Conservation (phyloP, 2,113 vertebrate species). For the Pygoscelis antarcticus region DNA sequence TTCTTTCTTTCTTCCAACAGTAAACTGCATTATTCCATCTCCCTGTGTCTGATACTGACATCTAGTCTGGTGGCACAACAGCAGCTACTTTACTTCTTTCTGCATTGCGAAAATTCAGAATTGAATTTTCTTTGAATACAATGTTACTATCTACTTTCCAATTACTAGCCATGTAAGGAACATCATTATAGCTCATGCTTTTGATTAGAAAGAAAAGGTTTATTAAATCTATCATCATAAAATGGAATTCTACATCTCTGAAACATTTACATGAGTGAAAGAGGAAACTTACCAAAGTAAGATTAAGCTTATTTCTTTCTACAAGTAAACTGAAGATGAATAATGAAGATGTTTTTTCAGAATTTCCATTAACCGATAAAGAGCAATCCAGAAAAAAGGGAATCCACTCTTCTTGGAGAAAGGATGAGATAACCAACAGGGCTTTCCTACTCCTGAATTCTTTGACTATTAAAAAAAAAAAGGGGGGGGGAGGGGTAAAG, state of each 20-base stretch:
- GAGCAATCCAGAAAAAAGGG: neutral
- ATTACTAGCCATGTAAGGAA: neutral
- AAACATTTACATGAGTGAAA: neutral
- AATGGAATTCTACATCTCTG: neutral
- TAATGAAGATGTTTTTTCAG: neutral
- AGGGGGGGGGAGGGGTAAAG: rapidly evolving
- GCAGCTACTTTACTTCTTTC: neutral
- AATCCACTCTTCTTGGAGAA: neutral
- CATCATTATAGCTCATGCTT: neutral
- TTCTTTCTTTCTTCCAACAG: neutral
- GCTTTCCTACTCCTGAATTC: neutral
- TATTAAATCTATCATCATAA: neutral
- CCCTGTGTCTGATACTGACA: neutral
- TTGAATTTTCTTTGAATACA: neutral
- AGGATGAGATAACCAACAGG: neutral
- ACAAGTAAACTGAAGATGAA: neutral
- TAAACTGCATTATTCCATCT: neutral
- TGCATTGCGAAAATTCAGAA: neutral
- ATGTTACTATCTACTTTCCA: neutral
- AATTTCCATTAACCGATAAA: neutral
- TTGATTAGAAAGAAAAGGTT: neutral
- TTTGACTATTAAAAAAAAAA: neutral
- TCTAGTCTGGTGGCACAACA: neutral
- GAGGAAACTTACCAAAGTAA: neutral
- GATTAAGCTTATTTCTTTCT: neutral